Conservation (phyloP, 2,888 invertebrate species). For the Merodon equestris region DNA sequence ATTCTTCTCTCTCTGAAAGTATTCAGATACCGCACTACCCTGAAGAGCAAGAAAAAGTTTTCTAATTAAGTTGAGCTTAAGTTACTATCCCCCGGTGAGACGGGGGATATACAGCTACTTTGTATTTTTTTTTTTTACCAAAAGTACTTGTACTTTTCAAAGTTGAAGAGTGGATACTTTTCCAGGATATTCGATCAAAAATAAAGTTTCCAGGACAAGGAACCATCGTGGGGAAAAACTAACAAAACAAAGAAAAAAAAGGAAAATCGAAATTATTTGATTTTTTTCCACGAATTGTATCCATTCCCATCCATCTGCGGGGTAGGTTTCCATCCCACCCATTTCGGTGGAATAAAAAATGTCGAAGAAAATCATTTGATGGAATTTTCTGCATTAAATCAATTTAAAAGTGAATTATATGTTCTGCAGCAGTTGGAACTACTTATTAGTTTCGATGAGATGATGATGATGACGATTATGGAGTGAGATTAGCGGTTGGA, state of each 20-base stretch:
- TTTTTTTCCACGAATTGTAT: slow-evolving; percentile 63
- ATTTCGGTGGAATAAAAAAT: slow-evolving; percentile 19
- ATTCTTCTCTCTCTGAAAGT: neutral
- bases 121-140: neutral
- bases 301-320: slow-evolving; percentile 51
- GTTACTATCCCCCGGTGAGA: slow-evolving; percentile 31
- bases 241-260: slow-evolving; percentile 11
- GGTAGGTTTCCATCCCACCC: slow-evolving; percentile 23
- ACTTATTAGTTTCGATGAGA: slow-evolving; percentile 64
- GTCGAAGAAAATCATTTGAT: slow-evolving; percentile 58
- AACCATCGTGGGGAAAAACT: no score
- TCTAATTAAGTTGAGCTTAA: slow-evolving; percentile 66
- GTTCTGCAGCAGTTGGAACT: slow-evolving; percentile 64
- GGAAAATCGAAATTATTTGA: slow-evolving; percentile 43
- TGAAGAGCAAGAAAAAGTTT: slow-evolving; percentile 51
- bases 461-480: slow-evolving; percentile 37
- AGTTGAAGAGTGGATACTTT: slow-evolving; percentile 25
- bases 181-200: slow-evolving; percentile 57
- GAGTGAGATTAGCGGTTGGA: slow-evolving; percentile 6
- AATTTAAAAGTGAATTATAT: slow-evolving; percentile 63
- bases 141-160: slow-evolving; percentile 29
- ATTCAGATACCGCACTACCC: slow-evolving; percentile 1
- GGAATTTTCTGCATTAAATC: slow-evolving; percentile 66
- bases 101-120: neutral
- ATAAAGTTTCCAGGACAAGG: no score